Evolutionary conservation across 2,797 vertebrate species (phyloP), one percentile per base, ranked within the genome.

Genomic region (Falco biarmicus): DNA sequence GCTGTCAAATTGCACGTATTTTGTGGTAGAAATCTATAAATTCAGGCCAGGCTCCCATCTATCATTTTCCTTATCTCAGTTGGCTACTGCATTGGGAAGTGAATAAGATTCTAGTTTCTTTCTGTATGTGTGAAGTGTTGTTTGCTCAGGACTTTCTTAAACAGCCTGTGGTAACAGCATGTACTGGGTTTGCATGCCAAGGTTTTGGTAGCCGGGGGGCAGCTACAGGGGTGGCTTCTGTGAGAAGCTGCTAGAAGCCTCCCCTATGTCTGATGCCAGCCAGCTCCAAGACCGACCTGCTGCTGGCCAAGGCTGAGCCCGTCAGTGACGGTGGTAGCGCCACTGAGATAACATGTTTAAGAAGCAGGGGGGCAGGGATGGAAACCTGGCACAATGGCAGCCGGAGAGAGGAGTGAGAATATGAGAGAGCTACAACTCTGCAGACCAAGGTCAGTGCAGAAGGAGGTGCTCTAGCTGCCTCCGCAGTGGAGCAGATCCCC

Each of bases 1-100:
- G 61, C 86, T 97, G 93, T 94, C 92, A 95, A 75, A 91, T 91
- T 85, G 81, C 69, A 54, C 0, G 0, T 81, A 77, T 93, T 92
- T 84, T 92, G 60, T 87, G 57, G 81, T 65, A 92, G 89, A 91
- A 96, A 96, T 94, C 95, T 92, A 94, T 94, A 97, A 94, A 94
- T 89, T 95, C 94, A 95, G 84, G 50, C 61, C 65, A 92, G 73
- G 69, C 75, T 95, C 68, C 94, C 59, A 75, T 95, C 93, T 96
- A 83, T 95, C 89, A 93, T 91, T 96, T 92, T 87, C 53, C 90
- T 95, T 96, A 93, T 96, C 96, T 96, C 75, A 48, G 29, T 59
- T 90, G 32, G 28, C 69, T 96, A 41, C 68, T 69, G 81, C 65
- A 63, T 2, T 83, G 64, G 64, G 68, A 82, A 93, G 51, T 4